These are phyloP conservation scores for Acropora tenuis DNA, from an alignment of 64 coral and sea anemone species.

Conservation along the genomic window DNA sequence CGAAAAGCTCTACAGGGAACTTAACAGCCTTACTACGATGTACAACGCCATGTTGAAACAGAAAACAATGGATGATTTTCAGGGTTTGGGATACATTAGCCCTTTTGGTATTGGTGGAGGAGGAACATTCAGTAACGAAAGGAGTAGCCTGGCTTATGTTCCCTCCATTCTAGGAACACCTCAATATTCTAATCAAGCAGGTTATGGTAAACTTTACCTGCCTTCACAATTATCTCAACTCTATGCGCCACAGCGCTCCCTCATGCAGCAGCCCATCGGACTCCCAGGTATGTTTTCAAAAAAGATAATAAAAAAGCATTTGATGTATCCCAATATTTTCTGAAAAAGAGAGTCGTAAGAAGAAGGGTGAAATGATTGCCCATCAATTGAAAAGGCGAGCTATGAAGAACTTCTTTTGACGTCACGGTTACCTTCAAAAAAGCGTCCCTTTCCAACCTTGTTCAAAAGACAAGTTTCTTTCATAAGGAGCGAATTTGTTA, in stretches of 20 bases:
- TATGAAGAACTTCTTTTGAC: no score
- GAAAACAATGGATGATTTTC: background rate
- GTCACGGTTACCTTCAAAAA: no score
- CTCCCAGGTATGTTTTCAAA: slow-evolving; percentile 19
- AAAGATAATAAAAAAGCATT: background rate
- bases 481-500: no score
- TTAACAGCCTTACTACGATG: slow-evolving; percentile 15
- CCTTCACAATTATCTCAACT: slow-evolving; percentile 23
- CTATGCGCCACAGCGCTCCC: background rate
- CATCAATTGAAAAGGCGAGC: no score
- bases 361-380: no score
- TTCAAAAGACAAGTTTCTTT: no score
- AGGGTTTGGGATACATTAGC: background rate
- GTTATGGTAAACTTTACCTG: slow-evolving; percentile 6
- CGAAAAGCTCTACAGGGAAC: slow-evolving; percentile 8
- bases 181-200: background rate
- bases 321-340: no score
- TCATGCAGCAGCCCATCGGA: background rate
- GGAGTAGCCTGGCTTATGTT: slow-evolving; percentile 26
- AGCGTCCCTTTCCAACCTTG: no score
- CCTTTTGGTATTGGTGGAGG: background rate
- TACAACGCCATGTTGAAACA: slow-evolving; percentile 66
- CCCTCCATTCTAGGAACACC: slow-evolving; percentile 31
- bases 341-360: no score
- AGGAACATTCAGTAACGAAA: background rate